Evolutionary conservation across 2,797 vertebrate genomes (phyloP).

Genomic region (Cossypha dichroa): DNA sequence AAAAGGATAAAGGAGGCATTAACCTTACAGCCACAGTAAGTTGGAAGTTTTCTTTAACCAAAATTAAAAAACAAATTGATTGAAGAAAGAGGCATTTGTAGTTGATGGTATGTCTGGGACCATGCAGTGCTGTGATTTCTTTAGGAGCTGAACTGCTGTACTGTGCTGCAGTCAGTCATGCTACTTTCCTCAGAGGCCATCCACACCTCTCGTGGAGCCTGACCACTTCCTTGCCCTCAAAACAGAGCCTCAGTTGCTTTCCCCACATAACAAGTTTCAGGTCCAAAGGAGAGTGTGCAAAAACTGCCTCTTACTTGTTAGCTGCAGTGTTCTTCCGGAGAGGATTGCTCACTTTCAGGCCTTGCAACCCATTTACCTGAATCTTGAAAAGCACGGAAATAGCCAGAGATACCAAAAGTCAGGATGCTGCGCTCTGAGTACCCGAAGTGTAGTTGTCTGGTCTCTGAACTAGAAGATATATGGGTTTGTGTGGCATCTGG

Average conservation of each 20-base stretch:
- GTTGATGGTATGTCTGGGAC: background rate
- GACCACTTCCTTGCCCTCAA: background rate
- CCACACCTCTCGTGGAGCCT: background rate
- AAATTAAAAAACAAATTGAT: background rate
- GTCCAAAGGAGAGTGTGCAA: background rate
- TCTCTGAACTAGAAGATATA: background rate
- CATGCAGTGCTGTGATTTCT: background rate
- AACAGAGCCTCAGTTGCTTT: background rate
- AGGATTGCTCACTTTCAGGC: background rate
- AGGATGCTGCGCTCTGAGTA: background rate
- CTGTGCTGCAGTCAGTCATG: background rate
- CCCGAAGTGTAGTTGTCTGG: background rate
- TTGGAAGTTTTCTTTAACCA: slow-evolving; percentile 10
- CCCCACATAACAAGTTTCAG: background rate
- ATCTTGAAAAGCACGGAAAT: background rate
- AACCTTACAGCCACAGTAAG: slow-evolving; percentile 95
- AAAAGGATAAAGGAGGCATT: slow-evolving; percentile 99
- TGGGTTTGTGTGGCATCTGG: background rate
- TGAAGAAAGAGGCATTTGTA: background rate
- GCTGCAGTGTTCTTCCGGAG: background rate
- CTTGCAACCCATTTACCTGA: background rate
- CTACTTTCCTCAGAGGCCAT: background rate
- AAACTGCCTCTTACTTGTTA: background rate
- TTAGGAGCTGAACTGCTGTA: background rate
- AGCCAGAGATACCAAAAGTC: background rate